phyloP scores from a whole-genome alignment of 2,797 vertebrate genomes.

The Muscicapa striata region DNA sequence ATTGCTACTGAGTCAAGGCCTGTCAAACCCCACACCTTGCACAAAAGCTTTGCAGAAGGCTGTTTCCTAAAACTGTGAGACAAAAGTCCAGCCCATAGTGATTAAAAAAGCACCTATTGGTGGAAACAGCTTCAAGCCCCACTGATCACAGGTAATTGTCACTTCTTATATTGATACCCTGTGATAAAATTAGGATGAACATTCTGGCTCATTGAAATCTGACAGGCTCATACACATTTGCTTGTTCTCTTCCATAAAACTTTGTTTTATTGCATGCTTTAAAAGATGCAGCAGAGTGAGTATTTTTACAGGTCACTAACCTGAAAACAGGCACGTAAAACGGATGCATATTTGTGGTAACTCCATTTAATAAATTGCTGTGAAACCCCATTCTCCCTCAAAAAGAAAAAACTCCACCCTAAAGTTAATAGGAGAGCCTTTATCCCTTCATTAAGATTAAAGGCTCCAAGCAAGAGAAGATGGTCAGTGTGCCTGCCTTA shows the following conservation, averaged over 20 bases:
- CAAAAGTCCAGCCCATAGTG: background rate
- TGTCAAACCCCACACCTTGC: background rate
- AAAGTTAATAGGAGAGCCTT: background rate
- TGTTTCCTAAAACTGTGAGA: background rate
- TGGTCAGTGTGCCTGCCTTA: background rate
- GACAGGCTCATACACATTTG: background rate
- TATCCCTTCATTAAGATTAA: background rate
- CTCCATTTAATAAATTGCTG: background rate
- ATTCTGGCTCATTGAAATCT: constrained; percentile 12
- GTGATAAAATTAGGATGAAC: background rate
- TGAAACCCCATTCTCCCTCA: background rate
- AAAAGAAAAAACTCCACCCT: background rate
- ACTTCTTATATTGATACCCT: background rate
- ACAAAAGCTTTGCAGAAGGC: background rate
- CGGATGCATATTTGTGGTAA: background rate
- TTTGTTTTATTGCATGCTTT: constrained; percentile 1
- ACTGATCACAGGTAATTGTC: background rate
- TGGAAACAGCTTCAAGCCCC: background rate
- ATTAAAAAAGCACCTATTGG: background rate
- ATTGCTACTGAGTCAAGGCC: background rate
- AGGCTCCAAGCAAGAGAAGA: background rate
- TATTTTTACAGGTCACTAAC: constrained; percentile 8
- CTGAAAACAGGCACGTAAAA: background rate
- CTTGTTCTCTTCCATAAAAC: constrained; percentile 26
- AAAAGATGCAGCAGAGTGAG: background rate